A percentile compares a stretch with the other conserved stretches of the same genome.
phyloP scores from a whole-genome alignment of 2,113 vertebrate species.

The Hucho hucho region DNA sequence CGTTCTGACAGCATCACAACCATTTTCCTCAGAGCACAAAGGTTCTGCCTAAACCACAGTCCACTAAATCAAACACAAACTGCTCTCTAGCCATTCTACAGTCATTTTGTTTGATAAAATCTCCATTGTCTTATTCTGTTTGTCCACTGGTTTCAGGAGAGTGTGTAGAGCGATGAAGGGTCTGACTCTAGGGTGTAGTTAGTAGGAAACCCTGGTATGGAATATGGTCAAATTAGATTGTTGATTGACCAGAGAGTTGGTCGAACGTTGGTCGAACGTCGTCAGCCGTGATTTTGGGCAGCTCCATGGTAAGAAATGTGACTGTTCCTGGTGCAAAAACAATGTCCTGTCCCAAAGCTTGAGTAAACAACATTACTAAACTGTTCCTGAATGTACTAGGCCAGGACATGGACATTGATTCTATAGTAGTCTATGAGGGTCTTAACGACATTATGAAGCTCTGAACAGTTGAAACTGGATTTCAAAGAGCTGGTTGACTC shows the following conservation, averaged over 20 bases:
- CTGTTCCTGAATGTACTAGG: too few species aligned
- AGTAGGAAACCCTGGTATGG: slow-evolving; percentile 1
- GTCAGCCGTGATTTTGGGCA: too few species aligned
- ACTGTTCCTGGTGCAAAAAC: too few species aligned
- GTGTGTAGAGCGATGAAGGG: background rate
- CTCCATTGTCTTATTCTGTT: background rate
- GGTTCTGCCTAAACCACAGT: background rate
- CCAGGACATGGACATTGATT: too few species aligned
- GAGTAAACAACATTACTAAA: too few species aligned
- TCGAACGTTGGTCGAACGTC: too few species aligned
- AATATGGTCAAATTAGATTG: slow-evolving; percentile 17
- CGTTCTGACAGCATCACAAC: background rate
- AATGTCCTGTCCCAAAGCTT: too few species aligned
- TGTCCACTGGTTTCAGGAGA: background rate
- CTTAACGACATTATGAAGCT: too few species aligned
- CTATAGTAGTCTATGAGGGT: too few species aligned
- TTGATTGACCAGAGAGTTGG: slow-evolving; percentile 21
- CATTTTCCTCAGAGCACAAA: background rate
- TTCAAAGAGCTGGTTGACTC: too few species aligned
- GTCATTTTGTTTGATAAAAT: background rate
- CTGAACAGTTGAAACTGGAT: too few species aligned
- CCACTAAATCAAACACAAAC: background rate
- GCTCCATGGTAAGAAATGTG: too few species aligned
- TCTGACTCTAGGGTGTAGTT: background rate
- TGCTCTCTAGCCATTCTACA: background rate